These are phyloP conservation scores for Mormyrops attenuatus DNA, from an alignment of 2,797 vertebrate species.

Conservation along the genomic window DNA sequence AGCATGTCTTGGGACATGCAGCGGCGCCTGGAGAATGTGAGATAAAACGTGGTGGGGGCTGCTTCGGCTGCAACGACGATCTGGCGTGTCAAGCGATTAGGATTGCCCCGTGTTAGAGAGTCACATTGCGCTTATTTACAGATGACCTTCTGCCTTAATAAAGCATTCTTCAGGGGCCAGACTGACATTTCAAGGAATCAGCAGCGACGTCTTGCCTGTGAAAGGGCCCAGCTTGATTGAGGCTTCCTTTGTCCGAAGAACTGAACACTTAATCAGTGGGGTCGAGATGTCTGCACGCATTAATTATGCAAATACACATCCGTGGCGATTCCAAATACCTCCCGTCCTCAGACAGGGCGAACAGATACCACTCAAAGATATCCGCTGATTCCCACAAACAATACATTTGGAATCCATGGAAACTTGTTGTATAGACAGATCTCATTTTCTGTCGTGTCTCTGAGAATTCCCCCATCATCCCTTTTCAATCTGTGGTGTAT, in stretches of 20 bases:
- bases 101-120: not conserved
- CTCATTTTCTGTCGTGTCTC: not conserved
- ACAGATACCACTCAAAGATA: not conserved
- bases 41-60: not conserved
- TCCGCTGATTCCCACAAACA: not conserved
- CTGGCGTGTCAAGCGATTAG: not conserved
- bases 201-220: not conserved
- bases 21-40: not conserved
- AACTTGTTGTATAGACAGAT: not conserved
- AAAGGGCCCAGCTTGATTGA: not conserved
- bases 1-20: not conserved
- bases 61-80: not conserved
- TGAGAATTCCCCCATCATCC: not conserved
- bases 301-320: not conserved
- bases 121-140: not conserved
- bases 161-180: not conserved
- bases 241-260: not conserved
- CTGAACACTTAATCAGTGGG: not conserved
- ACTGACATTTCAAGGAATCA: conserved; percentile 15
- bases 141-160: conserved; percentile 4
- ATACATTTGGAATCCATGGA: not conserved
- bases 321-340: not conserved
- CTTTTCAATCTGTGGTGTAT: not conserved
- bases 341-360: not conserved
- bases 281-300: not conserved